Conservation (phyloP, 2,113 vertebrate genomes). For the Peromyscus californicus region DNA sequence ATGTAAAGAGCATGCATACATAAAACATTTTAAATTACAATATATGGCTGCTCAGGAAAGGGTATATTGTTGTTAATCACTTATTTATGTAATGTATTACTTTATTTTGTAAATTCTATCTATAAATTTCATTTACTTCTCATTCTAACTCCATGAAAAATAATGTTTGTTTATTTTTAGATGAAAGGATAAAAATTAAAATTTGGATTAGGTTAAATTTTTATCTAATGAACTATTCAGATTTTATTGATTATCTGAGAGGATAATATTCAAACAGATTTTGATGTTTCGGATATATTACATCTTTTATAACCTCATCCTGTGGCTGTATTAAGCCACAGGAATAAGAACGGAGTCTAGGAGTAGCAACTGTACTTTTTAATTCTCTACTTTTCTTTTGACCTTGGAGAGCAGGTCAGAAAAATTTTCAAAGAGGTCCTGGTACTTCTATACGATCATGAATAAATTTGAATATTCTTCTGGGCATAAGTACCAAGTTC, state of each 20-base stretch:
- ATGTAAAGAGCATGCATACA: not conserved
- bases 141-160: not conserved
- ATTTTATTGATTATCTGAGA: constrained; percentile 9
- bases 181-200: not conserved
- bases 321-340: not conserved
- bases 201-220: constrained; percentile 4
- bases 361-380: not conserved
- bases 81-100: not conserved
- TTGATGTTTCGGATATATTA: not conserved
- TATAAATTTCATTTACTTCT: not conserved
- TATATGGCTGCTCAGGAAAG: not conserved
- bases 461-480: constrained; percentile 3
- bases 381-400: not conserved
- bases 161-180: not conserved
- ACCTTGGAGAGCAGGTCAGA: not conserved
- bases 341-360: not conserved
- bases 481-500: not conserved
- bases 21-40: constrained; percentile 43
- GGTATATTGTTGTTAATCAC: not conserved
- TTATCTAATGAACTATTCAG: not conserved
- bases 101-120: constrained; percentile 15
- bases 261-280: not conserved
- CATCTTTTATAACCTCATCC: not conserved
- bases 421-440: not conserved
- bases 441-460: not conserved